Evolutionary conservation across 2,797 vertebrate species (phyloP).

Genomic region (Phalloptychus januarius): DNA sequence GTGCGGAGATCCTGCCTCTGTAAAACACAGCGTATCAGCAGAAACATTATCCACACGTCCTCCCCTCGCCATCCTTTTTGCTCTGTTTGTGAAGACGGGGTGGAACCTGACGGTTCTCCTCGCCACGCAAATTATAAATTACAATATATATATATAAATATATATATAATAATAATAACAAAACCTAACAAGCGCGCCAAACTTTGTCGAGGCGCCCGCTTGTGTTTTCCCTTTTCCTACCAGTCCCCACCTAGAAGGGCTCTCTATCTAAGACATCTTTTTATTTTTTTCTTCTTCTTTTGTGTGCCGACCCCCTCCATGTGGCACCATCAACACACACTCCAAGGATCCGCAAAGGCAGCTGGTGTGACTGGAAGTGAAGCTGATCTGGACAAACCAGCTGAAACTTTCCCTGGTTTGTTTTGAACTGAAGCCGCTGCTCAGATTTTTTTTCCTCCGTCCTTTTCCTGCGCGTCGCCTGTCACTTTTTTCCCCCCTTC

Average conservation of each 20-base stretch:
- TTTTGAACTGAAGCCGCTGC: constrained; percentile 52
- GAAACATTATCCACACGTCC: constrained; percentile 63
- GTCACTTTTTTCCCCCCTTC: constrained; percentile 41
- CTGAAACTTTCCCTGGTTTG: constrained; percentile 55
- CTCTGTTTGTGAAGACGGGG: constrained; percentile 35
- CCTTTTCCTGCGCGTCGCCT: constrained; percentile 38
- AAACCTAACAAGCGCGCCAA: constrained; percentile 13
- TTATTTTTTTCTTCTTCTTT: constrained; percentile 2
- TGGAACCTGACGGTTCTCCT: constrained; percentile 14
- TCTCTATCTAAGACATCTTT: constrained; percentile 32
- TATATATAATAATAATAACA: neutral
- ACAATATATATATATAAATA: neutral
- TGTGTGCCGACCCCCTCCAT: constrained; percentile 27
- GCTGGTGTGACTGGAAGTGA: constrained; percentile 40
- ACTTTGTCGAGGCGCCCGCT: constrained; percentile 25
- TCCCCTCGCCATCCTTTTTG: constrained; percentile 37
- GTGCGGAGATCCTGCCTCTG: constrained; percentile 70
- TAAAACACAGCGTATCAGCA: constrained; percentile 64
- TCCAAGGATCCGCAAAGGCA: constrained; percentile 36
- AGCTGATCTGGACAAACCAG: constrained; percentile 39
- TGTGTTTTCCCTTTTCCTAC: constrained; percentile 39
- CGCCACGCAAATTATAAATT: constrained; percentile 13
- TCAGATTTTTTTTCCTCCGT: neutral
- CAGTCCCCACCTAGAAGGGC: constrained; percentile 26
- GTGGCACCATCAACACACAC: constrained; percentile 5